Conservation (phyloP, 92 coral and sea anemone genomes). For the Muricea muricata region DNA sequence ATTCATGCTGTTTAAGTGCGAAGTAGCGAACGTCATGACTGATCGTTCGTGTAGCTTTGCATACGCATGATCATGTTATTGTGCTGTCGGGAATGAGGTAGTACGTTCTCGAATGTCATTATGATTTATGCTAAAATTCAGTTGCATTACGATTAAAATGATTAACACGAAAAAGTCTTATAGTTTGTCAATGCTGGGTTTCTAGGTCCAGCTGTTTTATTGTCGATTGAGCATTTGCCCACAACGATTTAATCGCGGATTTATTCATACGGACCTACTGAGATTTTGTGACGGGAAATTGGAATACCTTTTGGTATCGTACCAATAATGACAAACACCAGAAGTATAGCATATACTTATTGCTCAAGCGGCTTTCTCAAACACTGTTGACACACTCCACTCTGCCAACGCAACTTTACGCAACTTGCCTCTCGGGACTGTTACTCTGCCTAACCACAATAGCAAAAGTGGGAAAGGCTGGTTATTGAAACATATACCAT, state of each 20-base stretch:
- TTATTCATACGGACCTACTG: too few species aligned
- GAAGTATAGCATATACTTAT: too few species aligned
- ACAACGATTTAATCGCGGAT: neutral
- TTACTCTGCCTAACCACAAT: neutral
- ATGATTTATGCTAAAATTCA: too few species aligned
- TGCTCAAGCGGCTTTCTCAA: too few species aligned
- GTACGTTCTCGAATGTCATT: constrained; percentile 31
- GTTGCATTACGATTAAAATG: too few species aligned
- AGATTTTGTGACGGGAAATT: too few species aligned
- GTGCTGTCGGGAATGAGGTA: neutral
- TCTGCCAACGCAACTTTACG: too few species aligned
- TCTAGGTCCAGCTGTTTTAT: neutral
- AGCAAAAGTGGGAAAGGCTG: neutral
- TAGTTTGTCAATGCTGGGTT: neutral
- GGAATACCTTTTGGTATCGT: too few species aligned
- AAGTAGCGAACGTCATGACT: constrained; percentile 17
- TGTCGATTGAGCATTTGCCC: neutral
- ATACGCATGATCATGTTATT: constrained; percentile 1
- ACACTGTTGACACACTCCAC: too few species aligned
- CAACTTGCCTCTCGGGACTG: too few species aligned
- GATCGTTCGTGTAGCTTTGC: neutral
- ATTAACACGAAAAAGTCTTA: neutral
- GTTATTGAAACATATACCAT: neutral
- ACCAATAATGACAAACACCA: neutral
- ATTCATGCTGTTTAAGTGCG: neutral